Conservation (phyloP, 2,888 invertebrate species). For the Drosophila algonquin region DNA sequence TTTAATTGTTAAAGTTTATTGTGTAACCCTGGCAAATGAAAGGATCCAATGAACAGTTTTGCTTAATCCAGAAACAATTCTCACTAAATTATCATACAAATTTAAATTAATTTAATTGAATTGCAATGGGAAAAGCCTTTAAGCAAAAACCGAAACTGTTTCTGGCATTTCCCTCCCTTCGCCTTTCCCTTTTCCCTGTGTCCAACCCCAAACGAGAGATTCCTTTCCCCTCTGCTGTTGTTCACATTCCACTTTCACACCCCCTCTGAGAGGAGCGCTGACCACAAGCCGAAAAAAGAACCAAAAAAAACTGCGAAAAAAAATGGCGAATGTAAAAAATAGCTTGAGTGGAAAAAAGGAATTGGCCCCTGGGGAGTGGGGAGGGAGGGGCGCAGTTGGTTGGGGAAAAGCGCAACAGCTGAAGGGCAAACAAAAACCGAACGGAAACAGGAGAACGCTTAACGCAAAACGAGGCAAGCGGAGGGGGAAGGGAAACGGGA, state of each 20-base stretch:
- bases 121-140: conserved; percentile 17
- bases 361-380: conserved; percentile 37
- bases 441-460: conserved; percentile 32
- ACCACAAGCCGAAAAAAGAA: conserved; percentile 43
- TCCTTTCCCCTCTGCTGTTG: conserved; percentile 10
- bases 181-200: too few species aligned
- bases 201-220: background rate
- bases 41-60: too few species aligned
- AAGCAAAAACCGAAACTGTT: conserved; percentile 11
- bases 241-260: conserved; percentile 45
- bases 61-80: background rate
- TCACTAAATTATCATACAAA: conserved; percentile 22
- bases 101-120: conserved; percentile 27
- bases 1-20: background rate
- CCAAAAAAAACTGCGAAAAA: conserved; percentile 40
- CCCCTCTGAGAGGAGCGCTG: conserved; percentile 35
- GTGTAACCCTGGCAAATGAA: too few species aligned
- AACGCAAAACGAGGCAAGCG: conserved; percentile 12
- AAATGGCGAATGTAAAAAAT: conserved; percentile 42
- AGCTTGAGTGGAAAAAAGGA: conserved; percentile 37
- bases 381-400: background rate
- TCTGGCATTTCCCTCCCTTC: background rate
- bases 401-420: conserved; percentile 56
- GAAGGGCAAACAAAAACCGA: conserved; percentile 53
- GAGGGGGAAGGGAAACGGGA: conserved; percentile 22